A percentile compares a stretch with the other conserved stretches of the same genome.
Conservation (phyloP, 1,140 invertebrate genomes). For the Zelostemma sp. region DNA sequence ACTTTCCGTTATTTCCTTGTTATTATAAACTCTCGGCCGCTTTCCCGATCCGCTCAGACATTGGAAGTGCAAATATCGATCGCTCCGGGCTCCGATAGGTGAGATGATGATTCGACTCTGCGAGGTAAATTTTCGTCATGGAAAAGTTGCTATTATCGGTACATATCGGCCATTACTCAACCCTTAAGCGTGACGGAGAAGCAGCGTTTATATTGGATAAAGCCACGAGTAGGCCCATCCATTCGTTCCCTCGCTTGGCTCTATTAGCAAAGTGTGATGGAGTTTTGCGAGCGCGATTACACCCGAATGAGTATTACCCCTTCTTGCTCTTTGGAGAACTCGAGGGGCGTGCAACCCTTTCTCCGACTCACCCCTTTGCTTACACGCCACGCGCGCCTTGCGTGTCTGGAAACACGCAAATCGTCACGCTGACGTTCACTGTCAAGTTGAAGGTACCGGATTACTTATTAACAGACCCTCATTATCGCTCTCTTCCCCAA, state of each 20-base stretch:
- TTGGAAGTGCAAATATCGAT: not conserved
- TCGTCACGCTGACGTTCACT: constrained; percentile 38
- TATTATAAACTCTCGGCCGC: not conserved
- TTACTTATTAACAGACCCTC: constrained; percentile 39
- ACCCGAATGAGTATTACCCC: constrained; percentile 70
- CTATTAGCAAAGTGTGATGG: constrained; percentile 72
- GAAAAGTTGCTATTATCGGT: constrained; percentile 52
- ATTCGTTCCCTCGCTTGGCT: constrained; percentile 60
- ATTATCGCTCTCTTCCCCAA: constrained; percentile 21
- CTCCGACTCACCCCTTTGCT: constrained; percentile 40
- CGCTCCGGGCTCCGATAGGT: not conserved
- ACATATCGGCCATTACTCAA: constrained; percentile 54
- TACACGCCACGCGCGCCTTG: constrained; percentile 44
- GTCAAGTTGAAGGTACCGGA: constrained; percentile 32
- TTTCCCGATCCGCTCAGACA: not conserved
- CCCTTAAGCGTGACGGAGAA: constrained; percentile 54
- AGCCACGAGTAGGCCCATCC: constrained; percentile 52
- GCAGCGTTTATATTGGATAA: constrained; percentile 57
- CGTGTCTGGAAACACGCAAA: constrained; percentile 49
- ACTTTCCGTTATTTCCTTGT: constrained; percentile 5
- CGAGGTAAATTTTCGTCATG: constrained; percentile 28
- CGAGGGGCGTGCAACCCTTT: constrained; percentile 53
- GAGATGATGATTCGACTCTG: constrained; percentile 15
- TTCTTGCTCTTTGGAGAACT: constrained; percentile 48
- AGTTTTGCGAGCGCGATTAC: constrained; percentile 72